phyloP scores from a whole-genome alignment of 2,888 invertebrate genomes.

The Noctua comes region DNA sequence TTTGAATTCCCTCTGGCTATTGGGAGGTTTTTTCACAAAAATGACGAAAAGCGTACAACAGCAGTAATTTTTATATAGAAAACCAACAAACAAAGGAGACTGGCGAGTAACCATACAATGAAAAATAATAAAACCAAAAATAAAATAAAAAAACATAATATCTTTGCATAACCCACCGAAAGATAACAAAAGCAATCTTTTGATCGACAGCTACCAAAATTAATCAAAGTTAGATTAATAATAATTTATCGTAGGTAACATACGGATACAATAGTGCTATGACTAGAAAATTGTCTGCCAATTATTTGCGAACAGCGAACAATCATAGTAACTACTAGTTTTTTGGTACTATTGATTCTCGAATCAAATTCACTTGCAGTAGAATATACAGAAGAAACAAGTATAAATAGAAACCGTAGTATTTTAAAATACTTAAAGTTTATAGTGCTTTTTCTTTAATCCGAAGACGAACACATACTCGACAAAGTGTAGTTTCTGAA shows the following conservation, averaged over 20 bases:
- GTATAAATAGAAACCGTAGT: neutral
- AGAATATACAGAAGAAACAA: neutral
- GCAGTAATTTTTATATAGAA: neutral
- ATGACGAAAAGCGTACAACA: neutral
- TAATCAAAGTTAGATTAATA: constrained; percentile 43
- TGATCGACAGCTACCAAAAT: constrained; percentile 32
- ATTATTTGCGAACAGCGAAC: constrained; percentile 44
- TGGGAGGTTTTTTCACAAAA: neutral
- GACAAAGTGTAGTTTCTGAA: neutral
- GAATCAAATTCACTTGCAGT: neutral
- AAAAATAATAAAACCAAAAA: neutral
- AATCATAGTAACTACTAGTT: constrained; percentile 31
- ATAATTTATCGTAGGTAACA: constrained; percentile 40
- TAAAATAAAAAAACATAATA: neutral
- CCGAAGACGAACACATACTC: neutral
- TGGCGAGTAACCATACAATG: neutral
- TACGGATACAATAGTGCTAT: constrained; percentile 39
- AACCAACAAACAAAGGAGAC: neutral
- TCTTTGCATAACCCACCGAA: constrained; percentile 15
- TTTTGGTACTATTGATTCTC: constrained; percentile 32
- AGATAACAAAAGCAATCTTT: constrained; percentile 27
- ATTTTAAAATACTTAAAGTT: neutral
- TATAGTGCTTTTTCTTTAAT: neutral
- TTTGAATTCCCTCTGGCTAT: neutral
- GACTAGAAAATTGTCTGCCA: constrained; percentile 39